These are phyloP conservation scores for Sinella curviseta DNA, from an alignment of 1,140 invertebrate genomes.

Conservation along the genomic window DNA sequence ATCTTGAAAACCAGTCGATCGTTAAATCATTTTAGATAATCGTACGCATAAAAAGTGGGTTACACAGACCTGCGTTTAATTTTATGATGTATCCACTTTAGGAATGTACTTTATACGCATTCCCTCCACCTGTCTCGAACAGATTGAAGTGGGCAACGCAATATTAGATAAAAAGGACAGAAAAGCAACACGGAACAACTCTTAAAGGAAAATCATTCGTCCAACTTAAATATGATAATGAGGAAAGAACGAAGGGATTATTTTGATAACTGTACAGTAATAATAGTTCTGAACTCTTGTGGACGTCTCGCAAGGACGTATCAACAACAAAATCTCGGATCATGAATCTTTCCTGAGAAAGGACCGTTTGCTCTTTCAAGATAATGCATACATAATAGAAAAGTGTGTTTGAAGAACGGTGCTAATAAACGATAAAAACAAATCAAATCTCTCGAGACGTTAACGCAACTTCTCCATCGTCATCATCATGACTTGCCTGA, in stretches of 20 bases:
- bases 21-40: too few relatives aligned
- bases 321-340: neutral
- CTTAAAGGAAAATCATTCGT: neutral
- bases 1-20: too few relatives aligned
- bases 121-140: neutral
- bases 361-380: neutral
- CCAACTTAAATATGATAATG: neutral
- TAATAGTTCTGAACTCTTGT: neutral
- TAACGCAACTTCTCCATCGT: neutral
- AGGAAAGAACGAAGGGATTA: neutral
- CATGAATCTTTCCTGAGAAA: neutral
- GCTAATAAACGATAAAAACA: neutral
- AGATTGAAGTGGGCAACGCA: neutral
- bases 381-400: neutral
- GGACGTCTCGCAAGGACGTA: neutral
- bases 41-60: too few relatives aligned
- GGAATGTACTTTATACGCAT: neutral
- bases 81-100: neutral
- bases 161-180: neutral
- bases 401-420: neutral
- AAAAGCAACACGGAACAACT: neutral
- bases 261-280: neutral
- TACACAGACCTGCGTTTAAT: neutral
- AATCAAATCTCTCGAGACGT: neutral
- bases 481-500: neutral